Evolutionary conservation across 1,140 invertebrate genomes (phyloP), one percentile per base, ranked within the genome.

Genomic region (Drosophila nigrodunni): DNA sequence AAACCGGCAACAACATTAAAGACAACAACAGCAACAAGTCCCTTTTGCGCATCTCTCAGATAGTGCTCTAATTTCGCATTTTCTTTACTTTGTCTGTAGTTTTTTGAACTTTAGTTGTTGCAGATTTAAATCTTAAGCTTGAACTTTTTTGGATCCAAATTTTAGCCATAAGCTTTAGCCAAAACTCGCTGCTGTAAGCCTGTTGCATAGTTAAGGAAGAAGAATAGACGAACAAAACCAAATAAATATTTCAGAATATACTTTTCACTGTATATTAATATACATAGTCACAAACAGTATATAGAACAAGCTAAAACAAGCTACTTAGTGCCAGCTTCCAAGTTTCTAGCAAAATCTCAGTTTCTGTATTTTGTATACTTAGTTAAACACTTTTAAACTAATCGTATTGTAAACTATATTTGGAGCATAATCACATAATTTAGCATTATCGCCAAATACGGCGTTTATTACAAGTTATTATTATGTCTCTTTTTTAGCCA

Each of bases 1-100:
- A 76, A 87, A 62, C 67, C 61, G 13, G 76, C 68, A 81, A 86
- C 68, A 76, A 18, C 50, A 47, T 57, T 41, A 49, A 13, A n/a
- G 43, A 37, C 62, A 62, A 34, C 44, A 78, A 49, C 39, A 65
- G 49, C 44, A 68, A 62, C 47, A 62, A 44, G 15, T 55, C 9
- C 25, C 34, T 68, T 74, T 72, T 54, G 35, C 47, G n/a, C 71
- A 37, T 37, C 5, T 18, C 35, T 30, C 61, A 65, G 46, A 83
- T 58, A 50, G 78, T 77, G 69, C 68, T 68, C 72, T 46, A 68
- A 54, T 73, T 76, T 60, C 18, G 60, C 73, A 49, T 64, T 15
- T 13, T 49, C n/a, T 52, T 50, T 59, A 37, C 6, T 15, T 37
- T 52, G 8, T 39, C n/a, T 35, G 21, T 1, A 35, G 43, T 57